Percentiles rank a stretch among this genome's conserved stretches.
Conservation (phyloP, 1,140 invertebrate genomes). For the Drosophila nannoptera region DNA sequence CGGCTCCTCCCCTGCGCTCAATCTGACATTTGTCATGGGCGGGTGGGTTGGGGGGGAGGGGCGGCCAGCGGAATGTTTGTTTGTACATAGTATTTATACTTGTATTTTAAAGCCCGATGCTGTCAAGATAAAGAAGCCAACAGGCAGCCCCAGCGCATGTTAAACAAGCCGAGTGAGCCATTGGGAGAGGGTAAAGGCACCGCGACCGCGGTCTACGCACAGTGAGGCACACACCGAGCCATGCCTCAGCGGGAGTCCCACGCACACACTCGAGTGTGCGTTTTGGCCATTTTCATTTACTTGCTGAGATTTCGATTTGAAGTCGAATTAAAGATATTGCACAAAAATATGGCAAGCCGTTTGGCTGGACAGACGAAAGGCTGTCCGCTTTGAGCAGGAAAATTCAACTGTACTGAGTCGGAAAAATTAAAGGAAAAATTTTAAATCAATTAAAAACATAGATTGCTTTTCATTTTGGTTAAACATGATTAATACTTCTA, state of each 20-base stretch:
- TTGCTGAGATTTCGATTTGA: no score
- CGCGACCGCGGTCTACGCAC: conserved; percentile 6
- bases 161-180: conserved; percentile 61
- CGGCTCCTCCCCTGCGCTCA: background rate
- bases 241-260: background rate
- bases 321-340: no score
- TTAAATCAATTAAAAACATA: no score
- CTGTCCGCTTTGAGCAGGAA: no score
- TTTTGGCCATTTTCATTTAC: background rate
- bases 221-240: conserved; percentile 2
- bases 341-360: no score
- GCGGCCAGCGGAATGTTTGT: conserved; percentile 53
- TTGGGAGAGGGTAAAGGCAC: conserved; percentile 22
- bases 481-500: no score
- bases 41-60: background rate
- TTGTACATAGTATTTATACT: conserved; percentile 57
- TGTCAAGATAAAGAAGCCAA: conserved; percentile 67
- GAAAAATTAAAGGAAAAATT: no score
- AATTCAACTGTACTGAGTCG: no score
- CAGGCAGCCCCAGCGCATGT: conserved; percentile 63
- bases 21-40: background rate
- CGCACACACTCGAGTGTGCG: no score
- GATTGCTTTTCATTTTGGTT: no score
- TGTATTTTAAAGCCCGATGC: conserved; percentile 75
- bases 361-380: no score